Conservation (phyloP, 2,797 vertebrate species). For the Tinamus major region DNA sequence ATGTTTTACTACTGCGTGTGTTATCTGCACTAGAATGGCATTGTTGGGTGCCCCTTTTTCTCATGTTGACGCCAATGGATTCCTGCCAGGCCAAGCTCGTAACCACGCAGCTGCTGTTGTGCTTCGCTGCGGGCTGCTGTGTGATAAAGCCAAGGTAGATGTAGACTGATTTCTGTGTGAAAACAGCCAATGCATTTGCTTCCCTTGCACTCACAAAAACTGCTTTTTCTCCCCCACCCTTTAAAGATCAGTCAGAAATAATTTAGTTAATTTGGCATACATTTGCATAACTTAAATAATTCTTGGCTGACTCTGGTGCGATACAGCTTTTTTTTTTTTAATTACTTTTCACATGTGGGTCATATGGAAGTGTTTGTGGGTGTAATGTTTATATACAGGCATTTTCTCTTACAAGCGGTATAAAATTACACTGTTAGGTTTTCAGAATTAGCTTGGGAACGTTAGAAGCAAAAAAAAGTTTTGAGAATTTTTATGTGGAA, state of each 20-base stretch:
- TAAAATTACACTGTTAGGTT: background rate
- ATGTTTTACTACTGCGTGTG: background rate
- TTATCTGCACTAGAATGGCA: background rate
- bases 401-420: background rate
- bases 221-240: background rate
- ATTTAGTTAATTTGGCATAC: background rate
- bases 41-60: background rate
- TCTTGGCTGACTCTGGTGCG: background rate
- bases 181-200: background rate
- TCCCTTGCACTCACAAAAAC: background rate
- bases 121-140: background rate
- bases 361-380: background rate
- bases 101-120: accelerated
- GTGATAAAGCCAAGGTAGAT: too few relatives aligned
- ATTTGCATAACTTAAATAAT: background rate
- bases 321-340: background rate
- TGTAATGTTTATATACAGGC: background rate
- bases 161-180: background rate
- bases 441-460: background rate
- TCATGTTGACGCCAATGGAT: accelerated
- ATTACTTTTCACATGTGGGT: background rate
- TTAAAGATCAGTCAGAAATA: background rate
- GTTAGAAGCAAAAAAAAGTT: background rate
- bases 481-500: background rate
- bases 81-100: background rate